phyloP scores from a whole-genome alignment of 1,140 invertebrate genomes.

The Gonioctena quinquepunctata region DNA sequence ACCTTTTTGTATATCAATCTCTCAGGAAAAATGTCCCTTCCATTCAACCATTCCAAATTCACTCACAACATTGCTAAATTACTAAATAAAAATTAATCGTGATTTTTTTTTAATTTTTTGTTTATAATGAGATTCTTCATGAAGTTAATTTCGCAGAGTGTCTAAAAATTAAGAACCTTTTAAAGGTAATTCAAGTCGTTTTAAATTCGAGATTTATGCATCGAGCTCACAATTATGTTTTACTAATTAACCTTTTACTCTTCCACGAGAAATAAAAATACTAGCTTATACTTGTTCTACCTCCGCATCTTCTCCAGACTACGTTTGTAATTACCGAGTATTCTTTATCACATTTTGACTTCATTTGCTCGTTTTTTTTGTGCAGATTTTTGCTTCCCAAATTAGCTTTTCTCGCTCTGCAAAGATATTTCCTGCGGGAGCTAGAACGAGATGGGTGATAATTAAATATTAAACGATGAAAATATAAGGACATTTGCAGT shows the following conservation, averaged over 20 bases:
- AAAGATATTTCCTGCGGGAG: background rate
- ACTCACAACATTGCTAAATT: too few relatives aligned
- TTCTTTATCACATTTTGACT: slow-evolving; percentile 42
- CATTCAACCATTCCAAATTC: too few relatives aligned
- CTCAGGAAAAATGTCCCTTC: too few relatives aligned
- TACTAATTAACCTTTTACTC: slow-evolving; percentile 26
- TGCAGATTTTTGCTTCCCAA: slow-evolving; percentile 12
- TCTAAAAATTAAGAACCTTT: slow-evolving; percentile 43
- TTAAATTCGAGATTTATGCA: slow-evolving; percentile 38
- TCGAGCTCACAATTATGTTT: slow-evolving; percentile 26
- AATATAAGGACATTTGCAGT: slow-evolving; percentile 26
- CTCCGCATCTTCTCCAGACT: background rate
- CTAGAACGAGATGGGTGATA: slow-evolving; percentile 13
- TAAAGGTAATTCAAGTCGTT: slow-evolving; percentile 36
- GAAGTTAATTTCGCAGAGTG: too few relatives aligned
- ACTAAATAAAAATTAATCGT: too few relatives aligned
- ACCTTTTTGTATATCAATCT: too few relatives aligned
- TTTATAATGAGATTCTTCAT: too few relatives aligned
- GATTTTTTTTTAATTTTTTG: too few relatives aligned
- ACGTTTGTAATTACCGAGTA: slow-evolving; percentile 40
- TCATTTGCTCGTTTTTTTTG: slow-evolving; percentile 41
- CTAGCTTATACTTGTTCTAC: slow-evolving; percentile 21
- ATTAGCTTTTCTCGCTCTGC: slow-evolving; percentile 15
- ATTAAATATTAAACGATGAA: slow-evolving; percentile 32
- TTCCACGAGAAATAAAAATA: slow-evolving; percentile 7